Evolutionary conservation across 2,888 invertebrate species (phyloP).

Genomic region (Torymus tubicola): DNA sequence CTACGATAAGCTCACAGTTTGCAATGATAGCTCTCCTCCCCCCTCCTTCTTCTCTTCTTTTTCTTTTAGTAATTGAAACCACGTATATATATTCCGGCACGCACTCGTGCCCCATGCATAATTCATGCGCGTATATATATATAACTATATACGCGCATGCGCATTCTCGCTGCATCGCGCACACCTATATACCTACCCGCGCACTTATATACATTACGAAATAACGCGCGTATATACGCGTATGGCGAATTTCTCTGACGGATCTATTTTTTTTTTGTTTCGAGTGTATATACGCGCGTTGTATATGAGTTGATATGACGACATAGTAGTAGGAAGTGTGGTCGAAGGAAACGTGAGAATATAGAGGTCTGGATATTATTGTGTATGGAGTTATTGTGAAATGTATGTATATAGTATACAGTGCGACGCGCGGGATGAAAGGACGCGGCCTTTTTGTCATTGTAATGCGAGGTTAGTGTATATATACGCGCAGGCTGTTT

Average conservation of each 20-base stretch:
- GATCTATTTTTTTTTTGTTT: conserved; percentile 7
- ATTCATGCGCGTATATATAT: conserved; percentile 29
- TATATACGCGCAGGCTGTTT: no score
- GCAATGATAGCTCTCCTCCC: no score
- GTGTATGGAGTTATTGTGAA: no score
- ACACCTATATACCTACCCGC: not conserved
- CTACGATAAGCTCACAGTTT: no score
- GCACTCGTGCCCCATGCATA: conserved; percentile 35
- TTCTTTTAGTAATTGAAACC: conserved; percentile 46
- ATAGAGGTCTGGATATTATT: not conserved
- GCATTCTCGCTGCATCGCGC: conserved; percentile 14
- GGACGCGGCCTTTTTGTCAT: no score
- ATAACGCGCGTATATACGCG: not conserved
- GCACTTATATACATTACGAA: conserved; percentile 12
- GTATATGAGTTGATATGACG: not conserved
- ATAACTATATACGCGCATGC: conserved; percentile 13
- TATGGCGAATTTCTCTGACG: conserved; percentile 16
- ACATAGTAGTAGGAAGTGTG: conserved; percentile 40
- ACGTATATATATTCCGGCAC: conserved; percentile 13
- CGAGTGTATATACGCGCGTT: not conserved
- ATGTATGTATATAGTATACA: no score
- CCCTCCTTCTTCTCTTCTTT: no score
- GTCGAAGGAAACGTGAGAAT: conserved; percentile 29
- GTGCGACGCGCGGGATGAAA: no score
- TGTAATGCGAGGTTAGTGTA: no score